A percentile compares a stretch with the other conserved stretches of the same genome.
Evolutionary conservation across 2,113 vertebrate genomes (phyloP).

Genomic region (Centropus bengalensis): DNA sequence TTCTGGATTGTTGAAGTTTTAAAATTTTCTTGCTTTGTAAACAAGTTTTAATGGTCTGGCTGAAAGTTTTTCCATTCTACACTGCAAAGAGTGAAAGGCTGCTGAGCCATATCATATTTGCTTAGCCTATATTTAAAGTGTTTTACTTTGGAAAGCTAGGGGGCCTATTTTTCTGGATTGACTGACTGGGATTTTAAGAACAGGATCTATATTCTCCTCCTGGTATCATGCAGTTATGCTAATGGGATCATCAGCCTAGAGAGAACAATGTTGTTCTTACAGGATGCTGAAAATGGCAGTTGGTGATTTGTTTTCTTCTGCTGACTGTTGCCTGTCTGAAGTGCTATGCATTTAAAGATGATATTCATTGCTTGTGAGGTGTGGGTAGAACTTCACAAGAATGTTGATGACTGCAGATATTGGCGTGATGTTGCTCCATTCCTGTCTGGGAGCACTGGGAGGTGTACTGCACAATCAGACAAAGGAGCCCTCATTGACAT

Average conservation of each 20-base stretch:
- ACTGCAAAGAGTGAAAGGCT: not conserved
- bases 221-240: not conserved
- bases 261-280: not conserved
- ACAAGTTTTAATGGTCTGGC: not conserved
- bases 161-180: not conserved
- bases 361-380: not conserved
- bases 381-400: not conserved
- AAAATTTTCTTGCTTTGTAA: not conserved
- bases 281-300: not conserved
- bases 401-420: not conserved
- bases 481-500: not conserved
- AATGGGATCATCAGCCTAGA: not conserved
- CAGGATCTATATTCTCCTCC: not conserved
- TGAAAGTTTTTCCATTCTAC: not conserved
- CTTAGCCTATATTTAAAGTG: not conserved
- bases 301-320: not conserved
- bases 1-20: not conserved
- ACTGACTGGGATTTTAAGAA: not conserved
- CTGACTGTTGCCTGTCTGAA: not conserved
- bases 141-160: not conserved
- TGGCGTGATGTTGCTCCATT: not conserved
- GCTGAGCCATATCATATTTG: not conserved
- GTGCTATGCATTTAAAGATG: not conserved
- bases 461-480: not conserved
- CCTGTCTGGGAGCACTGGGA: not conserved